Evolutionary conservation across 2,113 vertebrate species (phyloP), one percentile per base, ranked within the genome.

Genomic region (Anolis carolinensis): DNA sequence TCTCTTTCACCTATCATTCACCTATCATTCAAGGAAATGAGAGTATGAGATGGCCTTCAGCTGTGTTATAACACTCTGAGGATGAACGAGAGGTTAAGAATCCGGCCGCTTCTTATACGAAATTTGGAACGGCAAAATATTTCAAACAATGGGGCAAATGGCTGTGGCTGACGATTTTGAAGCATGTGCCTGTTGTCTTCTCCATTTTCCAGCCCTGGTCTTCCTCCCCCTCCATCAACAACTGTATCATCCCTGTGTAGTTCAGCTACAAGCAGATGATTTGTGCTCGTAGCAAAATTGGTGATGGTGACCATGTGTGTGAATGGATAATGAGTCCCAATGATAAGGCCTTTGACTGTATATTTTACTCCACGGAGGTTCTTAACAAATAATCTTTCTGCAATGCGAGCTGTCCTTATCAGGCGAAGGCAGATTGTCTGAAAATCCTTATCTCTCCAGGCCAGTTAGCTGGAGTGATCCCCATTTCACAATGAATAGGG

Each of bases 401-500:
- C 88, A 91, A 95, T 92, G 87, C 92, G 93, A 94, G 92, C 93
- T 80, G 85, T 74, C 93, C 97, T 99, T 99, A 99, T 99, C 99
- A 92, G 94, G 78, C 89, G 92, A 96, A 96, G 93, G 96, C 98
- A 99, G 98, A 97, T 93, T 96, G 96, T 96, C 95, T 97, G 96
- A 97, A 59, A 97, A 97, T 95, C 95, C 97, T 98, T 97, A 98
- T 98, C 98, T 97, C 94, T 90, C 92, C 13, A 84, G 96, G 93
- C 95, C 97, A 97, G 95, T 96, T 97, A 97, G 97, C 96, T 97
- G 95, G 96, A 96, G 96, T 96, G 96, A 96, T 96, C 95, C 95
- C 95, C 96, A 94, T 94, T 84, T 93, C 93, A 95, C 92, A 92
- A 90, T 89, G 95, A 94, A 87, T 52, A 94, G 94, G 87, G 89